Evolutionary conservation across 1,140 invertebrate species (phyloP).

Genomic region (Drosophila virilis): DNA sequence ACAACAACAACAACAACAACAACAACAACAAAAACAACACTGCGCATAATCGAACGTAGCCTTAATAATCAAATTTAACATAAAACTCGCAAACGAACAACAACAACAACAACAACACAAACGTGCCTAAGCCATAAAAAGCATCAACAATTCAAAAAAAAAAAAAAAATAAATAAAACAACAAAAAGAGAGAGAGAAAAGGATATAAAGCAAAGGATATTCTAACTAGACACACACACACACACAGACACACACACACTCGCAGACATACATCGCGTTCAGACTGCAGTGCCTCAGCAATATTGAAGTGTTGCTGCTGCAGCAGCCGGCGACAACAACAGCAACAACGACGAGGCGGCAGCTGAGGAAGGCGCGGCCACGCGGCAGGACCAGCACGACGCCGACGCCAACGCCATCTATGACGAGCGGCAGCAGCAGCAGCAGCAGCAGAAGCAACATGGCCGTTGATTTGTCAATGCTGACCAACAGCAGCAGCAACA

Average conservation of each 20-base stretch:
- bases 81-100: slow-evolving; percentile 46
- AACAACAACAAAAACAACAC: slow-evolving; percentile 19
- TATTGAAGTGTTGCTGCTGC: slow-evolving; percentile 48
- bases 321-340: slow-evolving; percentile 9
- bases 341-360: slow-evolving; percentile 20
- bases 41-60: slow-evolving; percentile 46
- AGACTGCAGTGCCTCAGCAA: slow-evolving; percentile 48
- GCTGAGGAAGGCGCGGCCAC: slow-evolving; percentile 23
- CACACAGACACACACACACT: background rate
- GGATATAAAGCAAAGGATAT: background rate
- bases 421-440: slow-evolving; percentile 70
- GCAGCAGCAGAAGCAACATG: slow-evolving; percentile 66
- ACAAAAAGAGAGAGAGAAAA: background rate
- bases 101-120: slow-evolving; percentile 44
- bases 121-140: slow-evolving; percentile 57
- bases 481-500: slow-evolving; percentile 41
- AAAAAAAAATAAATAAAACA: background rate
- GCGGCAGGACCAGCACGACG: slow-evolving; percentile 40
- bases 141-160: slow-evolving; percentile 16
- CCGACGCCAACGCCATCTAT: slow-evolving; percentile 62
- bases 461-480: slow-evolving; percentile 72
- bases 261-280: background rate
- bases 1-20: slow-evolving; percentile 7
- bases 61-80: slow-evolving; percentile 35
- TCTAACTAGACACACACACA: background rate